These are phyloP conservation scores for Nomada lathburiana DNA, from an alignment of 2,888 invertebrate species.

Conservation along the genomic window DNA sequence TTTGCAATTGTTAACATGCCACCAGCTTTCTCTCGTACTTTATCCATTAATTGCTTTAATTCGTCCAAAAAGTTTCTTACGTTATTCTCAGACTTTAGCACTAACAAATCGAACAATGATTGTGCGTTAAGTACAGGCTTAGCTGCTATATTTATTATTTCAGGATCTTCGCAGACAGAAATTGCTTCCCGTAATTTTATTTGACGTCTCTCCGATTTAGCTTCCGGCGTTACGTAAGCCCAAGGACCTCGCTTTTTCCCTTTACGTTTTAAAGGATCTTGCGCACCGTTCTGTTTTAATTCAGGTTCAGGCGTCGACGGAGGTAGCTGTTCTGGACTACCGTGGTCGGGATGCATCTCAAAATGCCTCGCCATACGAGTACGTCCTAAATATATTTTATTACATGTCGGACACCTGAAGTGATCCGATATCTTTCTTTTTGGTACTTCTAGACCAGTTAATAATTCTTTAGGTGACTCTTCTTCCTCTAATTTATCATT, in stretches of 20 bases:
- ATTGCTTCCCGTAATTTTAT: conserved; percentile 80
- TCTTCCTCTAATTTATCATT: conserved; percentile 77
- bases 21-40: conserved; percentile 75
- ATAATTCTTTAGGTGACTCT: conserved; percentile 77
- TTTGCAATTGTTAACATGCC: conserved; percentile 71
- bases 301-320: conserved; percentile 79
- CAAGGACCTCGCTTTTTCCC: conserved; percentile 82
- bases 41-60: conserved; percentile 78
- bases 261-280: conserved; percentile 79
- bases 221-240: conserved; percentile 82
- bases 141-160: conserved; percentile 81
- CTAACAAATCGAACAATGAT: conserved; percentile 79
- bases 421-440: conserved; percentile 85
- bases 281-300: conserved; percentile 70
- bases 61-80: conserved; percentile 78
- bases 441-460: conserved; percentile 80
- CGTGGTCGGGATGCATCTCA: conserved; percentile 87
- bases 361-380: conserved; percentile 88
- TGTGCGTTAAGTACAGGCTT: conserved; percentile 80
- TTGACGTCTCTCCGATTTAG: conserved; percentile 80
- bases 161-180: conserved; percentile 79
- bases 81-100: conserved; percentile 80
- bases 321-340: conserved; percentile 82
- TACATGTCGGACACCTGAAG: conserved; percentile 88
- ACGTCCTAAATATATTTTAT: conserved; percentile 88